These are phyloP conservation scores for Brachyhypopomus gauderio DNA, from an alignment of 2,113 vertebrate genomes.

Conservation along the genomic window DNA sequence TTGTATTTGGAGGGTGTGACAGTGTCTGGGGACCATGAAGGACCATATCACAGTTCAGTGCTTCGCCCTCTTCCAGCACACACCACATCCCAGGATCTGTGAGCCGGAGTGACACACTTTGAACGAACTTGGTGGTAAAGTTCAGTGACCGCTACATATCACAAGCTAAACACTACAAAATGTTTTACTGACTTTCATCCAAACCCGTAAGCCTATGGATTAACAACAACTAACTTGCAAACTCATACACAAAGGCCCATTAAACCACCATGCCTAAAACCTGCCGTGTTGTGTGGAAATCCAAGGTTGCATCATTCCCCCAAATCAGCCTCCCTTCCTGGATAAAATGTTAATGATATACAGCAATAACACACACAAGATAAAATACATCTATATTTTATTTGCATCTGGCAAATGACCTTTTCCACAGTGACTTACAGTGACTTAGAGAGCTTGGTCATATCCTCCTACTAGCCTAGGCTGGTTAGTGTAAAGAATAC, in stretches of 20 bases:
- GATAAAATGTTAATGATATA: constrained; percentile 18
- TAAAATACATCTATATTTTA: too few species aligned
- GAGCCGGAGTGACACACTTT: background rate
- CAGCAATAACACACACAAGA: background rate
- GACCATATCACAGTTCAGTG: background rate
- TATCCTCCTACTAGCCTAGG: too few species aligned
- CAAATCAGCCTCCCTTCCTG: background rate
- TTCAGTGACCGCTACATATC: background rate
- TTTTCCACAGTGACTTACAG: too few species aligned
- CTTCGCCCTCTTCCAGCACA: background rate
- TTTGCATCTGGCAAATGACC: too few species aligned
- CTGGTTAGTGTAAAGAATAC: too few species aligned
- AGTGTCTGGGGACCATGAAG: background rate
- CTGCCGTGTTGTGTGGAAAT: background rate
- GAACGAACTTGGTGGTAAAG: background rate
- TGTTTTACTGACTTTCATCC: background rate
- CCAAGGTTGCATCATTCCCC: background rate
- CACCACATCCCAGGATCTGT: background rate
- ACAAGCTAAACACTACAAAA: too few species aligned
- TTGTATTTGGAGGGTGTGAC: background rate
- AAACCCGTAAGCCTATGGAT: background rate
- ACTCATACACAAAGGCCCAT: background rate
- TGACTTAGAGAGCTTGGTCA: too few species aligned
- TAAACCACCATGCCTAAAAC: background rate
- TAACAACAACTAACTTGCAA: background rate